Evolutionary conservation across 2,888 invertebrate genomes (phyloP).

Genomic region (Sylvicola cinctus): DNA sequence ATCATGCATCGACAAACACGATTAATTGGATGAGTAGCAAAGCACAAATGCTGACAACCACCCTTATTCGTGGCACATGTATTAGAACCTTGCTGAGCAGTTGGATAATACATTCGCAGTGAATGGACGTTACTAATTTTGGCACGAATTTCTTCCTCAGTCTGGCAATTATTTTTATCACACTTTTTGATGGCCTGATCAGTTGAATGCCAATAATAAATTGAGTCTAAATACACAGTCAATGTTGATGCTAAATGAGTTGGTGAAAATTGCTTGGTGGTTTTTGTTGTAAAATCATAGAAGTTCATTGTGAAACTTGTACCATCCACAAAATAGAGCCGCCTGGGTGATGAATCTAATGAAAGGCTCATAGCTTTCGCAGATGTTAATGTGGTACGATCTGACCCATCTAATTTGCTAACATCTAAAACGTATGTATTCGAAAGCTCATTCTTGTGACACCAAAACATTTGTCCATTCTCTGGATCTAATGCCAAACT

Average conservation of each 20-base stretch:
- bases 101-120: slow-evolving; percentile 48
- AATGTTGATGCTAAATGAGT: slow-evolving; percentile 18
- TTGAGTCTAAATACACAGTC: slow-evolving; percentile 37
- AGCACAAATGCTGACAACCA: slow-evolving; percentile 52
- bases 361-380: slow-evolving; percentile 30
- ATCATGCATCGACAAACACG: slow-evolving; percentile 56
- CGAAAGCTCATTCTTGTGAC: slow-evolving; percentile 25
- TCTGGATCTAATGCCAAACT: slow-evolving; percentile 66
- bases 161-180: slow-evolving; percentile 32
- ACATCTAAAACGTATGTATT: slow-evolving; percentile 30
- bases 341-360: slow-evolving; percentile 33
- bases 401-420: slow-evolving; percentile 41
- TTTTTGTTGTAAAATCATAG: slow-evolving; percentile 28
- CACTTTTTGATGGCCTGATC: slow-evolving; percentile 38
- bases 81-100: slow-evolving; percentile 36
- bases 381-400: slow-evolving; percentile 12
- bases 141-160: slow-evolving; percentile 7
- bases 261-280: slow-evolving; percentile 2
- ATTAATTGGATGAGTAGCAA: slow-evolving; percentile 34
- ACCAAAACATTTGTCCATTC: slow-evolving; percentile 62
- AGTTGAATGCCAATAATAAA: slow-evolving; percentile 49
- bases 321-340: slow-evolving; percentile 52
- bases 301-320: slow-evolving; percentile 36
- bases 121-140: slow-evolving; percentile 29
- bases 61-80: slow-evolving; percentile 31